Base-by-base conservation (phyloP, 2,888 invertebrate species). In the Yponomeuta malinellus region DNA sequence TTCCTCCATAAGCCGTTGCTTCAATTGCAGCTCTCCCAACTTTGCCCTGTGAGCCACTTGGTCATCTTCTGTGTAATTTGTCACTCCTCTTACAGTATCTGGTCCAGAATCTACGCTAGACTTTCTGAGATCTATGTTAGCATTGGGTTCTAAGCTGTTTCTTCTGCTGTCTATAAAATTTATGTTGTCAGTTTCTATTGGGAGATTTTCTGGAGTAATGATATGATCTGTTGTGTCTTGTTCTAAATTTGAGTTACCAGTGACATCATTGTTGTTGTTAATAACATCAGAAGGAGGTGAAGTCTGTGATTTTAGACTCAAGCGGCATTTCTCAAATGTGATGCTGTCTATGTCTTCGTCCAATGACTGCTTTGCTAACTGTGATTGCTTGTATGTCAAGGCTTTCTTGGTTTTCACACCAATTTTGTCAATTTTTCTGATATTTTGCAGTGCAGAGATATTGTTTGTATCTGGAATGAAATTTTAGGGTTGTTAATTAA, bases 1-100 rank as follows among this genome's bases (percentile, higher is more conserved):
- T 82, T 96, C 96, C 80, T 96, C 95, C 82, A 97, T 96, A 74
- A 95, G 79, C 83, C 94, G 96, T 78, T 96, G 96, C 74, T 95
- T 93, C 15, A 93, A 80, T 82, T 96, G 95, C 77, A 96, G 94
- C 75, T 95, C 94, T 74, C 95, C 94, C 23, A 95, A 80, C 73
- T 95, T 94, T 0, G 90, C 87, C 72, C 88, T 92, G 78, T 94
- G 94, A 63, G 81, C 81, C 8, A 77, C 83, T 63, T 85, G 48
- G 23, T 88, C 89, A 80, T 87, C 84, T 74, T 89, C 90, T 8
- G 85, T 81, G 74, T 89, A 87, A 74, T 87, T 86, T 70, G 82
- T 83, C 2, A 85, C 82, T 69, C 84, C 83, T 75, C 83, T 83
- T 5, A 87, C 84, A 71, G 88, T 80, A 78, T 90, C 89, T 2